Evolutionary conservation across 35 echinoderm and acorn worm species (phyloP).

Genomic region (Patiria miniata): DNA sequence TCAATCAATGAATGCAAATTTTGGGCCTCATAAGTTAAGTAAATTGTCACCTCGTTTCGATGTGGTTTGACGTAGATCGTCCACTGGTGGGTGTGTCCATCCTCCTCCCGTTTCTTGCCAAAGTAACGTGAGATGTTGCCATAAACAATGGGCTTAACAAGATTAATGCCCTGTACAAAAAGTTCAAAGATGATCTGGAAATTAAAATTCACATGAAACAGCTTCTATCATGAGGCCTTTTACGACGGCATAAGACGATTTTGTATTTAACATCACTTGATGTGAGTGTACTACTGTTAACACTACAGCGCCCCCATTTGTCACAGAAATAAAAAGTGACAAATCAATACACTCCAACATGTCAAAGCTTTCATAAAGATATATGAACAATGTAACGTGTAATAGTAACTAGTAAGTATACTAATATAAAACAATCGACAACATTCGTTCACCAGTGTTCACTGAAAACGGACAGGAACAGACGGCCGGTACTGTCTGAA

Average conservation of each 20-base stretch:
- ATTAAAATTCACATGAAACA: neutral
- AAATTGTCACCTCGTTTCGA: conserved; percentile 77
- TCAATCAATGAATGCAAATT: too few relatives aligned
- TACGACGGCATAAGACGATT: neutral
- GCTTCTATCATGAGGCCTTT: neutral
- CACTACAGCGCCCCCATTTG: too few relatives aligned
- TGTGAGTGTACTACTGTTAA: too few relatives aligned
- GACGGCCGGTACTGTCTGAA: too few relatives aligned
- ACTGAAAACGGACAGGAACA: too few relatives aligned
- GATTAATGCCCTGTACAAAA: conserved; percentile 69
- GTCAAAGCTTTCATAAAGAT: too few relatives aligned
- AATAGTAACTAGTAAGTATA: too few relatives aligned
- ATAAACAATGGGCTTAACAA: conserved; percentile 94
- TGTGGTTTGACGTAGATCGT: conserved; percentile 93
- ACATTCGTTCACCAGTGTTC: too few relatives aligned
- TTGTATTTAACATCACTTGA: neutral
- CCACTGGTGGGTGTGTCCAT: conserved; percentile 98
- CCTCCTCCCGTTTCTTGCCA: conserved; percentile 96
- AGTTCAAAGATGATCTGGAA: neutral
- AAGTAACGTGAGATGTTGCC: conserved; percentile 95
- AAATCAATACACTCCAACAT: too few relatives aligned
- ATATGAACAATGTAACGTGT: too few relatives aligned
- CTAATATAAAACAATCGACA: too few relatives aligned
- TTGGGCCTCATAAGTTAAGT: neutral
- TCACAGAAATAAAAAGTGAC: too few relatives aligned